Conservation (phyloP, 2,888 invertebrate species). For the Ctenicera cuprea region DNA sequence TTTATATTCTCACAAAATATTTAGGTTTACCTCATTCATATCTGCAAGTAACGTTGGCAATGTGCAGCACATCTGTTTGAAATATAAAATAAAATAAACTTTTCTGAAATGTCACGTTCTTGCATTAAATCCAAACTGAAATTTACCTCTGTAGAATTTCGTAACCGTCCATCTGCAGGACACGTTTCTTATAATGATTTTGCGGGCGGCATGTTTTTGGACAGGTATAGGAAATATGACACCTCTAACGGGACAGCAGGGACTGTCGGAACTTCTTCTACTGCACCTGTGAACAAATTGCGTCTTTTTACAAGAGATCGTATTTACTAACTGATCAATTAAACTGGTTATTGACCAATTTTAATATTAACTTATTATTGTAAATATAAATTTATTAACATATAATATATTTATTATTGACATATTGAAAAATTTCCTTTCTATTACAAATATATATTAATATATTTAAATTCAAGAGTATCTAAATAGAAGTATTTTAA, state of each 20-base stretch:
- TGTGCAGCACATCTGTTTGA: conserved; percentile 41
- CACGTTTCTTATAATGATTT: conserved; percentile 27
- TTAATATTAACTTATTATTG: no score
- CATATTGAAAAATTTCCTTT: no score
- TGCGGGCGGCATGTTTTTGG: background rate
- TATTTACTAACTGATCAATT: no score
- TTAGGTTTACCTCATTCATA: conserved; percentile 31
- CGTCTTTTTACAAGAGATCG: no score
- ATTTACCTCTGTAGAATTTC: conserved; percentile 11
- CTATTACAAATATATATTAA: no score
- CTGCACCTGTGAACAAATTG: background rate
- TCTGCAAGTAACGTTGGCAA: conserved; percentile 16
- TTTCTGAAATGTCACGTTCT: conserved; percentile 43
- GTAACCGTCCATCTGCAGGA: conserved; percentile 32
- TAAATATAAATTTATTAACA: no score
- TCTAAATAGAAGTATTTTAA: no score
- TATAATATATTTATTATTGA: no score
- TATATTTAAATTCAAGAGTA: no score
- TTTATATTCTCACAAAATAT: background rate
- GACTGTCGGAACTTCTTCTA: background rate
- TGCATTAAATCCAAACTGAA: conserved; percentile 43
- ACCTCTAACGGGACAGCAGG: background rate
- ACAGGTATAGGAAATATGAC: background rate
- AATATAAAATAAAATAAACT: conserved; percentile 34
- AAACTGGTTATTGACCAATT: no score